Evolutionary conservation across 2,113 vertebrate genomes (phyloP).

Genomic region (Psephotus haematonotus): DNA sequence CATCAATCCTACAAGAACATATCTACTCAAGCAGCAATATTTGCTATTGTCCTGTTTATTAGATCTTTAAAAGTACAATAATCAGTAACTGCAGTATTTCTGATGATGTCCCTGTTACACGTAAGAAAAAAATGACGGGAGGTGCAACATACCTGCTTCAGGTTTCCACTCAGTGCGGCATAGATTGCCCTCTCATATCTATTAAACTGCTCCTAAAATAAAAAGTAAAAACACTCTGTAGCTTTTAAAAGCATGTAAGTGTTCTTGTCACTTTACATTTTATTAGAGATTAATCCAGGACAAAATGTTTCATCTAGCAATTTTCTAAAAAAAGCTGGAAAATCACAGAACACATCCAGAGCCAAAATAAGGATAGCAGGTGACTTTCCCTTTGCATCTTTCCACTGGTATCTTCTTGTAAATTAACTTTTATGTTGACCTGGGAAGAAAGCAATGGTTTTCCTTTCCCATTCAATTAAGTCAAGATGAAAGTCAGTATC

Average conservation of each 20-base stretch:
- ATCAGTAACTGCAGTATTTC: neutral
- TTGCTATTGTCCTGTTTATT: neutral
- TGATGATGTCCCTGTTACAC: neutral
- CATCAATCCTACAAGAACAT: neutral
- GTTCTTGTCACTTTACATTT: neutral
- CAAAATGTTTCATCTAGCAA: neutral
- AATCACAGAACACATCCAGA: neutral
- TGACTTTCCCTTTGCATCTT: neutral
- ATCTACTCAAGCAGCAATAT: neutral
- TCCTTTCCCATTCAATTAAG: neutral
- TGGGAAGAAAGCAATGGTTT: neutral
- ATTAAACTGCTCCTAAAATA: constrained; percentile 87
- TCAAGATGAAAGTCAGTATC: neutral
- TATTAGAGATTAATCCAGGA: neutral
- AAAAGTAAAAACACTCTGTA: neutral
- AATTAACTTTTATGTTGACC: neutral
- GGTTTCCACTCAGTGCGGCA: constrained; percentile 93
- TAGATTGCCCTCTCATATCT: constrained; percentile 94
- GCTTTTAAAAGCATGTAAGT: neutral
- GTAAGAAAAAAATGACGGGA: neutral
- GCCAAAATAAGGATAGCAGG: neutral
- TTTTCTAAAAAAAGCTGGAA: neutral
- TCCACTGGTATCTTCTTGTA: neutral
- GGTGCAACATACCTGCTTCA: constrained; percentile 84
- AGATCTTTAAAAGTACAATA: neutral